Evolutionary conservation across 2,888 invertebrate species (phyloP).

Genomic region (Acleris cristana): DNA sequence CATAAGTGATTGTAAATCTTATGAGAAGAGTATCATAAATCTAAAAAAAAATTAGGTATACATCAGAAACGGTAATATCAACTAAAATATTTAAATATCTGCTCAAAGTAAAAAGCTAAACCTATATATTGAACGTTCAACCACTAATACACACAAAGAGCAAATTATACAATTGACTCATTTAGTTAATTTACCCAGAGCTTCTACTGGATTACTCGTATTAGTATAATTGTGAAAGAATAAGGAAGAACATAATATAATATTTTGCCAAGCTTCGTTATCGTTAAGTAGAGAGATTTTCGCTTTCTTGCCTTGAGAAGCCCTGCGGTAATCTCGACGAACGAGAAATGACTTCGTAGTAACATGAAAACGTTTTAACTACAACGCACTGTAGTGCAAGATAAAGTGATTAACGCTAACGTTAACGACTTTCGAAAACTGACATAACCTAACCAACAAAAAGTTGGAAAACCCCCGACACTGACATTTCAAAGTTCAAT

Average conservation of each 20-base stretch:
- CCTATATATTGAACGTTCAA: not conserved
- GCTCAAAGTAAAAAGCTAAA: not conserved
- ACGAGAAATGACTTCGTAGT: slow-evolving; percentile 2
- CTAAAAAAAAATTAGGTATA: too few species aligned
- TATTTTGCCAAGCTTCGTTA: slow-evolving; percentile 19
- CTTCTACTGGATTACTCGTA: slow-evolving; percentile 2
- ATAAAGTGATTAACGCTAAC: not conserved
- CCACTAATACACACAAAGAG: not conserved
- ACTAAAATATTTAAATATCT: too few species aligned
- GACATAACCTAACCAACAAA: too few species aligned
- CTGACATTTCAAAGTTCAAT: too few species aligned
- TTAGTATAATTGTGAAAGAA: slow-evolving; percentile 13
- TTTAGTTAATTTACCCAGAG: slow-evolving; percentile 6
- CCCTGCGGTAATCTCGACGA: not conserved
- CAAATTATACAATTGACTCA: not conserved
- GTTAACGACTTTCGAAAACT: too few species aligned
- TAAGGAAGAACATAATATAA: slow-evolving; percentile 23
- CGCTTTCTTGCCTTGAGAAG: slow-evolving; percentile 17
- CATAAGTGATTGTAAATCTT: too few species aligned
- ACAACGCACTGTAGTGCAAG: not conserved
- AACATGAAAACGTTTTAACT: not conserved
- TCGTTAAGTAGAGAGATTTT: slow-evolving; percentile 27
- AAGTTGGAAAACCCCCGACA: too few species aligned
- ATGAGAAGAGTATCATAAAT: too few species aligned
- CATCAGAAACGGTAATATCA: too few species aligned